Evolutionary conservation across 2,113 vertebrate species (phyloP), one percentile per base, ranked within the genome.

Genomic region (Rhipidura dahli): DNA sequence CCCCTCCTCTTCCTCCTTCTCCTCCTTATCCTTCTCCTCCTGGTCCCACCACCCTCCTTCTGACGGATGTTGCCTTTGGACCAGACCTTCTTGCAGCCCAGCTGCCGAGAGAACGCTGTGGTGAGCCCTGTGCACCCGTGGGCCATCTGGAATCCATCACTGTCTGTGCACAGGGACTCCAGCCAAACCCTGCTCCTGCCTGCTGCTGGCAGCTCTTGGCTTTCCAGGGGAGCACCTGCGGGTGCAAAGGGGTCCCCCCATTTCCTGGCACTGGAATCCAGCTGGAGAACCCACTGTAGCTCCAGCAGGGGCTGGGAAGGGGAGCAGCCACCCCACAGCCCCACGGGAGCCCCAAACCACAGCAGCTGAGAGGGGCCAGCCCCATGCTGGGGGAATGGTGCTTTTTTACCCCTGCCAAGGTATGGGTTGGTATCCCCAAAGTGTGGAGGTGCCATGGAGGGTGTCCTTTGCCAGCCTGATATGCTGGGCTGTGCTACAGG

Each of bases 11-110:
- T 78, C 44, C 37, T 78, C 53, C 24, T 54, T 7, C n/a, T 82
- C n/a, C 19, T 64, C 22, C 31, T 80, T 26, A 6, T 47, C 11
- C 37, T 70, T 35, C 40, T 15, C 44, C 72, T 59, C 30, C 26
- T 1, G 15, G 59, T 64, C 27, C 35, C 22, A 6, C 45, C 49
- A 53, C 60, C 42, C 3, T 0, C 61, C 84, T 84, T 20, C 84
- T 70, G 60, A 51, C 1, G 27, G 96, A 87, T 97, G 94, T 97
- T 96, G 96, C 91, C 94, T 92, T 97, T 97, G 97, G 97, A 92
- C 1, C 3, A 68, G 82, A 33, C 76, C 40, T 82, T 60, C 47
- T 24, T 33, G 50, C 50, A 60, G 81, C 28, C 60, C 88, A 78
- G 91, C 81, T 93, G 96, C 78, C 0, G 21, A 83, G 66, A 51